Conservation (phyloP, 1,140 invertebrate genomes). For the Lordiphosa collinella region DNA sequence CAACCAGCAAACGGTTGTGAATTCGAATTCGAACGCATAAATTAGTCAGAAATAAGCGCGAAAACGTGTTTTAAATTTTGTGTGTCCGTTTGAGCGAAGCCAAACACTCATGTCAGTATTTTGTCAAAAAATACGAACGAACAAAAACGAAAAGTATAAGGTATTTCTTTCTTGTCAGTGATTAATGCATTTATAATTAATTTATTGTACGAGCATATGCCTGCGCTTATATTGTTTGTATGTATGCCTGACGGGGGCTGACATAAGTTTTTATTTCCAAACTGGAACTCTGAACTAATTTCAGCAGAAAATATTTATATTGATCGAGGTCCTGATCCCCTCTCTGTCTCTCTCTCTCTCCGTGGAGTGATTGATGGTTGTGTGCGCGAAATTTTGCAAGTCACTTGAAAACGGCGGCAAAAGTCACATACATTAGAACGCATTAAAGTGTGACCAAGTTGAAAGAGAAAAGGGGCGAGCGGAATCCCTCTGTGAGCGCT, state of each 20-base stretch:
- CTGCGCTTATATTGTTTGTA: slow-evolving; percentile 9
- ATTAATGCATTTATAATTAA: slow-evolving; percentile 78
- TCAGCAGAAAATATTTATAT: slow-evolving; percentile 74
- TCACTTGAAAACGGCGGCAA: slow-evolving; percentile 65
- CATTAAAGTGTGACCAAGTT: slow-evolving; percentile 75
- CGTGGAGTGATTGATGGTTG: slow-evolving; percentile 54
- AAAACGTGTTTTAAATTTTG: slow-evolving; percentile 76
- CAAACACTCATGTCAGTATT: slow-evolving; percentile 74
- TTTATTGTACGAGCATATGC: slow-evolving; percentile 60
- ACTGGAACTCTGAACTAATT: slow-evolving; percentile 66
- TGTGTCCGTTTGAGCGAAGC: slow-evolving; percentile 52
- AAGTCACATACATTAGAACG: slow-evolving; percentile 79
- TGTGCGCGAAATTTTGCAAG: slow-evolving; percentile 61
- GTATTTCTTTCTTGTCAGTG: slow-evolving; percentile 56
- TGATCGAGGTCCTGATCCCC: slow-evolving; percentile 47
- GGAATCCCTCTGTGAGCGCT: slow-evolving; percentile 16
- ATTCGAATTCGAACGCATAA: slow-evolving; percentile 72
- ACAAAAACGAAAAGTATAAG: slow-evolving; percentile 15
- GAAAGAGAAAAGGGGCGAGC: slow-evolving; percentile 35
- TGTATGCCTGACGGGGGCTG: not conserved
- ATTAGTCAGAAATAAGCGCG: slow-evolving; percentile 73
- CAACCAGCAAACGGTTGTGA: slow-evolving; percentile 32
- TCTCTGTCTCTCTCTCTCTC: not conserved
- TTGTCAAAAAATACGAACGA: slow-evolving; percentile 56
- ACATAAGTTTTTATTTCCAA: slow-evolving; percentile 10